Conservation (phyloP, 2,113 vertebrate species). For the Pseudonaja textilis region DNA sequence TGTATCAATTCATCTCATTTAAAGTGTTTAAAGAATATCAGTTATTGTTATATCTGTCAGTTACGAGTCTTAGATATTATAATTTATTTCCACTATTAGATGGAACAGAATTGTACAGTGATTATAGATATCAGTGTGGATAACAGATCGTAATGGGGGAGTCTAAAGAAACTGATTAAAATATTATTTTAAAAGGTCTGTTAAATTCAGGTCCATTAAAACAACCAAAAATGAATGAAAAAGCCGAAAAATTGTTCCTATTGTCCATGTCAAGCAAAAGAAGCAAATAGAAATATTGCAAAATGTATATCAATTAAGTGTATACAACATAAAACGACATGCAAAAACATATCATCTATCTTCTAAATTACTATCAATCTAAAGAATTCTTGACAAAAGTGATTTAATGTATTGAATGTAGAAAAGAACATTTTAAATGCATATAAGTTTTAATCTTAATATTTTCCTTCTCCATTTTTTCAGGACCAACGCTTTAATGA, state of each 20-base stretch:
- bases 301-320: background rate
- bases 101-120: background rate
- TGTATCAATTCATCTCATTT: background rate
- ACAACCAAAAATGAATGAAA: background rate
- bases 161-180: background rate
- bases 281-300: background rate
- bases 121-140: background rate
- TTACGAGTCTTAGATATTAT: background rate
- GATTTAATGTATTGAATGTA: background rate
- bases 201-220: background rate
- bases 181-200: background rate
- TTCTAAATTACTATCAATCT: background rate
- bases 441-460: background rate
- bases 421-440: background rate
- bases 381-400: constrained; percentile 7
- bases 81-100: background rate
- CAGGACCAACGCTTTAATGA: constrained; percentile 97
- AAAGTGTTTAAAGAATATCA: background rate
- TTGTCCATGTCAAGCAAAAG: background rate
- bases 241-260: background rate
- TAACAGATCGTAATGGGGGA: background rate
- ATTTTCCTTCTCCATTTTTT: constrained; percentile 47
- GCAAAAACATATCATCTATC: background rate
- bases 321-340: background rate
- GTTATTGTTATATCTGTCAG: background rate